phyloP scores from a whole-genome alignment of 2,113 vertebrate genomes.

The Turdus rufiventris region DNA sequence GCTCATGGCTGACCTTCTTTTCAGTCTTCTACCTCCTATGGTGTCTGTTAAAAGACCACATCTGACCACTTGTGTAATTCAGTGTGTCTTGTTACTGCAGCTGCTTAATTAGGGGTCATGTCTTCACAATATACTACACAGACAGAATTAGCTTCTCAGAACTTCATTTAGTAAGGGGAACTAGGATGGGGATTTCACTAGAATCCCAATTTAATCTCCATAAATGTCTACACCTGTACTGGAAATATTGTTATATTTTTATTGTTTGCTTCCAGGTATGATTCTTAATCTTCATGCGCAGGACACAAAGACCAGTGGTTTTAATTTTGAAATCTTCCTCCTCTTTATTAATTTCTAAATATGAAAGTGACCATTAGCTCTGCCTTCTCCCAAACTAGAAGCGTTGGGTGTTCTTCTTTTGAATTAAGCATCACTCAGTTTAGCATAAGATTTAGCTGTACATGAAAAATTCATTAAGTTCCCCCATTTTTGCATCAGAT shows the following conservation, averaged over 20 bases:
- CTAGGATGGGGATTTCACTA: background rate
- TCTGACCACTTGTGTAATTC: background rate
- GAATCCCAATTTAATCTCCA: background rate
- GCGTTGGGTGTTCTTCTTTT: background rate
- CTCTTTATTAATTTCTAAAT: background rate
- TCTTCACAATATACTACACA: background rate
- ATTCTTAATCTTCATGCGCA: background rate
- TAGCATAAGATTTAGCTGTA: background rate
- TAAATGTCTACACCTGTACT: background rate
- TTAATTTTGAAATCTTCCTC: background rate
- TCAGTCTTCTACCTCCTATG: background rate
- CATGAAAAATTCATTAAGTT: background rate
- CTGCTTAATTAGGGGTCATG: background rate
- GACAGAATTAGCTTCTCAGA: background rate
- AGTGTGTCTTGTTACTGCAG: background rate
- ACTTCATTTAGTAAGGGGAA: background rate
- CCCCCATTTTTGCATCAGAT: background rate
- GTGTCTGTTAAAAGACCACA: background rate
- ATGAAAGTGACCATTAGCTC: background rate
- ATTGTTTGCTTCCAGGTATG: background rate
- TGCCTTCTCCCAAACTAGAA: background rate
- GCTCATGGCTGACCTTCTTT: background rate
- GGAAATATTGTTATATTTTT: background rate
- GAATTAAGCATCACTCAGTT: background rate
- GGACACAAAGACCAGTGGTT: background rate